Evolutionary conservation across 2,888 invertebrate species (phyloP).

Genomic region (Orthosia gracilis): DNA sequence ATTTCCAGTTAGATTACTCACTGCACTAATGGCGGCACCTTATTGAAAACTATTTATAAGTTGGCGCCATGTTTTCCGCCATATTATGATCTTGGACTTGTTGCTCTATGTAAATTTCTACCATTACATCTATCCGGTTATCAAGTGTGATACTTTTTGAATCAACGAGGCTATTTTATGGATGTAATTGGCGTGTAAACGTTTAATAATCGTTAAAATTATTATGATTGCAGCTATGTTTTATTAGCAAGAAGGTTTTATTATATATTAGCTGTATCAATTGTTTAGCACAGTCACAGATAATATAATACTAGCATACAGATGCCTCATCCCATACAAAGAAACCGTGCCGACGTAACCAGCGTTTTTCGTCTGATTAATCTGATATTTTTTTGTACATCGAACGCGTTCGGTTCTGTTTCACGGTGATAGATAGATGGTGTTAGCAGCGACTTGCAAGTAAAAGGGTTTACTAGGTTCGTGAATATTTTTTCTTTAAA

Average conservation of each 20-base stretch:
- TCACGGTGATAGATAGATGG: too few relatives aligned
- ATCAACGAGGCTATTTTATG: slow-evolving; percentile 21
- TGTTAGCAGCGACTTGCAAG: too few relatives aligned
- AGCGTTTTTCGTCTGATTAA: too few relatives aligned
- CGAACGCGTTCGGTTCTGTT: too few relatives aligned
- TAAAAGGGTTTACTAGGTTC: too few relatives aligned
- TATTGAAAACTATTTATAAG: slow-evolving; percentile 68
- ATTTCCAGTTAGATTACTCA: slow-evolving; percentile 67
- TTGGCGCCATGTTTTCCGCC: slow-evolving; percentile 67
- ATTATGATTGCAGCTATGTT: slow-evolving; percentile 26
- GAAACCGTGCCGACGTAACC: too few relatives aligned
- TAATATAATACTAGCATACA: too few relatives aligned
- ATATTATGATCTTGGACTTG: slow-evolving; percentile 65
- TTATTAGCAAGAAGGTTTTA: slow-evolving; percentile 5
- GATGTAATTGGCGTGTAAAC: slow-evolving; percentile 28
- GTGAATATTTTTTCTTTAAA: too few relatives aligned
- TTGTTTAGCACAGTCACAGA: background rate
- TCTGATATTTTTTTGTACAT: too few relatives aligned
- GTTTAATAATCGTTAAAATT: slow-evolving; percentile 15
- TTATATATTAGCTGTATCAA: background rate
- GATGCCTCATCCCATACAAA: too few relatives aligned
- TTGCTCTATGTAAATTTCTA: slow-evolving; percentile 54
- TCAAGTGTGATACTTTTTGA: slow-evolving; percentile 50
- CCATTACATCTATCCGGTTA: slow-evolving; percentile 43
- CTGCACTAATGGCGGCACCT: slow-evolving; percentile 59